Evolutionary conservation across 2,888 invertebrate species (phyloP).

Genomic region (Cinara cedri): DNA sequence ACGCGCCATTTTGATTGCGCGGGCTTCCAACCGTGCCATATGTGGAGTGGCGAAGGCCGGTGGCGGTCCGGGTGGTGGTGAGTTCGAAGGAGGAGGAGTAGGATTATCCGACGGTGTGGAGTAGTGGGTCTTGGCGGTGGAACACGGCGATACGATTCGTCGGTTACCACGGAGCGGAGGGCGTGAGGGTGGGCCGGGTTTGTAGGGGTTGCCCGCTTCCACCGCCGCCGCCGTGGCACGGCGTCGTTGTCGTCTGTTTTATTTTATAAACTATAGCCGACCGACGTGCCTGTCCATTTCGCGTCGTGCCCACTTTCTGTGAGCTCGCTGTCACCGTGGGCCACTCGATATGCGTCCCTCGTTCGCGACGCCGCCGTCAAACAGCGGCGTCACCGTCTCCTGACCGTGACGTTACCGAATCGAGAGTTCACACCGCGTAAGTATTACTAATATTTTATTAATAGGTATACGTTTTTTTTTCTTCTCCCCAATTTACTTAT

Average conservation of each 20-base stretch:
- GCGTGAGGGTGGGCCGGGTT: conserved; percentile 24
- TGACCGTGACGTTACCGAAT: no score
- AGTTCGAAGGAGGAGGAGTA: neutral
- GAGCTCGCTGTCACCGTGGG: neutral
- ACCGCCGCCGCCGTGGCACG: conserved; percentile 1
- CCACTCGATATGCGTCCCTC: neutral
- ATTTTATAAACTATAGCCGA: conserved; percentile 19
- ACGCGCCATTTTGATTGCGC: no score
- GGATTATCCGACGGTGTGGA: neutral
- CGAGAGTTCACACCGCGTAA: neutral
- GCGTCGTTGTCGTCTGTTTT: neutral
- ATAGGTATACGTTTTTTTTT: no score
- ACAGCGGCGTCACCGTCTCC: no score
- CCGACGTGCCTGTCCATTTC: conserved; percentile 25
- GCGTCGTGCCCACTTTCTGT: neutral
- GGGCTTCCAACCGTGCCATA: neutral
- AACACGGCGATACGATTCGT: neutral
- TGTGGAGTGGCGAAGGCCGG: neutral
- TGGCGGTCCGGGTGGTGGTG: neutral
- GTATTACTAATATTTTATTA: neutral
- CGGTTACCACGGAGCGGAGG: neutral
- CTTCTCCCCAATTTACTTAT: no score
- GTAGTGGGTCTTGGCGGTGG: neutral
- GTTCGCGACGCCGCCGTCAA: neutral
- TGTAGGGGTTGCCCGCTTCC: conserved; percentile 11